Base-by-base conservation (phyloP, 2,113 vertebrate species). In the Poecilia latipinna region DNA sequence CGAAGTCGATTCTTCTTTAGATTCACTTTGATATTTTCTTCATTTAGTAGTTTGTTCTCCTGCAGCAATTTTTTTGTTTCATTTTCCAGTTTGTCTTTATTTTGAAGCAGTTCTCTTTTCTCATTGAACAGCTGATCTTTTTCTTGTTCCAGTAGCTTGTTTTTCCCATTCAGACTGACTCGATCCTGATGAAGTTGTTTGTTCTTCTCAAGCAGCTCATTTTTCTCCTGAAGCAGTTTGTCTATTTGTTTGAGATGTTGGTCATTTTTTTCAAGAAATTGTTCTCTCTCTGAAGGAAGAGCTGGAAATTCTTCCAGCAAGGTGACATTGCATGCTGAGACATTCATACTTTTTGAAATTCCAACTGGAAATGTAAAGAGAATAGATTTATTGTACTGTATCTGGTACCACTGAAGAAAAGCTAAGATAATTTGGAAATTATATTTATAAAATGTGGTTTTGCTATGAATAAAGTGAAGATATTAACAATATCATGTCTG, bases 271-370 rank as follows among this genome's bases (percentile, higher is more conserved):
- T n/a, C 1, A 64, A 33, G 5, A 15, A 35, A 5, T 24, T 12
- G n/a, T 0, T 68, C 48, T 12, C 67, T 70, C 33, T 74, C 72
- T 44, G 26, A 65, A 42, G 24, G 22, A 28, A 80, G 15, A n/a
- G 1, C 8, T 65, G 3, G 11, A 10, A 33, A 28, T 10, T 69
- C 61, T 24, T 1, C 5, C 28, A 44, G 62, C 1, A 3, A 13
- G 6, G 44, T 42, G 57, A 39, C 12, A 26, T 63, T 77, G 33
- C 10, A 3, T 1, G 60, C 31, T 1, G 65, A 68, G 24, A 1
- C 4, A 5, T 69, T 4, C 0, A 19, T 31, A 8, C 12, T 10
- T 4, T 65, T 8, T 1, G 2, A 32, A 61, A 1, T 62, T 2
- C 4, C 64, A 57, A 0, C 80, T 82, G 19, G 13, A 39, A 62